Evolutionary conservation across 2,797 vertebrate species (phyloP), one percentile per base, ranked within the genome.

Genomic region (Capromys pilorides): DNA sequence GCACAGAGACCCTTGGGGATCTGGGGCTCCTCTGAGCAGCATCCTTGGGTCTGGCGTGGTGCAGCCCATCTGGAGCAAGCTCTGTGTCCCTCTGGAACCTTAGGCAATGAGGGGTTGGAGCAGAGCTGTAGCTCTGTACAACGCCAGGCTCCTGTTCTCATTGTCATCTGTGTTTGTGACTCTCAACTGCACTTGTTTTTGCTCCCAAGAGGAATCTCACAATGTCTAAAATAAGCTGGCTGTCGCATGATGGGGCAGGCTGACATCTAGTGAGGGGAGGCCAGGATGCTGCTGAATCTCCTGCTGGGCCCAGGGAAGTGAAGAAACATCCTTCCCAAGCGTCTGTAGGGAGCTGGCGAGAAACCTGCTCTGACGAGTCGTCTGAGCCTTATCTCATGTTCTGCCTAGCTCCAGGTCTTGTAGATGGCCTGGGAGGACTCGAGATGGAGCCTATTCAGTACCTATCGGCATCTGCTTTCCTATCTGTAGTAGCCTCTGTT

Each of bases 171-270:
- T 39, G 39, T 77, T 31, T 86, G 33, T 64, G 31, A 1, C 84
- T 82, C 49, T 91, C 36, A 62, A 3, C 31, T 6, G 3, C 10
- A 3, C 33, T 45, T 88, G 18, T 39, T 24, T 89, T 71, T 91
- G 2, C 6, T 49, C 41, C 54, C 31, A 71, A 80, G 54, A 73
- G 84, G 80, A 51, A 62, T 86, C 67, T 92, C 41, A 45, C 19
- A 80, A 12, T 75, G 78, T 92, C n/a, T 51, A n/a, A 9, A 88
- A n/a, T 92, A 62, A 71, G 75, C 67, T 86, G 61, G 36, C 71
- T 75, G 39, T 77, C 24, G 61, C 33, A 45, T 57, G 22, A 88
- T 49, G 75, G 6, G 18, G 1, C 10, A 4, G n/a, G 18, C 66
- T 85, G 28, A 33, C 1, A 5, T 41, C 19, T 57, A 49, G 8